Evolutionary conservation across 2,888 invertebrate species (phyloP).

Genomic region (Scrobipalpa costella): DNA sequence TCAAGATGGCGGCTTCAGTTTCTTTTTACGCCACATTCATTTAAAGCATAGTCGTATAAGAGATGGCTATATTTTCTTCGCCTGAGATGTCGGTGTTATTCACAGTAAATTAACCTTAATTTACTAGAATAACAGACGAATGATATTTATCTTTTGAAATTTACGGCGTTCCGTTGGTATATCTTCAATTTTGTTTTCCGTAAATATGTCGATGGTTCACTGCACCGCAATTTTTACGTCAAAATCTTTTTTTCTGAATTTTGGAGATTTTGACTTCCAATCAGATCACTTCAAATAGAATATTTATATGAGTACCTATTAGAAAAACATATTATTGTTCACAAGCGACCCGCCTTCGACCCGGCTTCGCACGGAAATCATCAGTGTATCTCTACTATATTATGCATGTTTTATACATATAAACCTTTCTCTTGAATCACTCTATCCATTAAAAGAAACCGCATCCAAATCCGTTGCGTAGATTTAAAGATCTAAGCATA

Average conservation of each 20-base stretch:
- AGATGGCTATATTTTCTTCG: constrained; percentile 8
- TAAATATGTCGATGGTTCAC: neutral
- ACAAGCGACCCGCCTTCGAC: no score
- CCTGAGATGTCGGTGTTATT: constrained; percentile 9
- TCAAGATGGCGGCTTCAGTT: neutral
- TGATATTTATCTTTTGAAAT: constrained; percentile 7
- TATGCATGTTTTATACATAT: no score
- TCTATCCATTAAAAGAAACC: no score
- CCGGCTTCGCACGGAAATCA: no score
- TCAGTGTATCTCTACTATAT: no score
- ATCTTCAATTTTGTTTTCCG: constrained; percentile 2
- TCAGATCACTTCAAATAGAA: no score
- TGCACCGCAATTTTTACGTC: neutral
- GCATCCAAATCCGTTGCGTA: no score
- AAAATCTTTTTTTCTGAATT: neutral
- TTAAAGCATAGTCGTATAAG: neutral
- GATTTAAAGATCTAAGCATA: no score
- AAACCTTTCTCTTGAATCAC: no score
- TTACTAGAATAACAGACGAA: constrained; percentile 8
- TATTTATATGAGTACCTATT: no score
- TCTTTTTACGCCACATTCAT: neutral
- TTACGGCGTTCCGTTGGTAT: neutral
- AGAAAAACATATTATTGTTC: no score
- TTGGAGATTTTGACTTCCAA: neutral
- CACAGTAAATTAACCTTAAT: constrained; percentile 16